These are phyloP conservation scores for Sapayoa aenigma DNA, from an alignment of 2,113 vertebrate genomes.

Conservation along the genomic window DNA sequence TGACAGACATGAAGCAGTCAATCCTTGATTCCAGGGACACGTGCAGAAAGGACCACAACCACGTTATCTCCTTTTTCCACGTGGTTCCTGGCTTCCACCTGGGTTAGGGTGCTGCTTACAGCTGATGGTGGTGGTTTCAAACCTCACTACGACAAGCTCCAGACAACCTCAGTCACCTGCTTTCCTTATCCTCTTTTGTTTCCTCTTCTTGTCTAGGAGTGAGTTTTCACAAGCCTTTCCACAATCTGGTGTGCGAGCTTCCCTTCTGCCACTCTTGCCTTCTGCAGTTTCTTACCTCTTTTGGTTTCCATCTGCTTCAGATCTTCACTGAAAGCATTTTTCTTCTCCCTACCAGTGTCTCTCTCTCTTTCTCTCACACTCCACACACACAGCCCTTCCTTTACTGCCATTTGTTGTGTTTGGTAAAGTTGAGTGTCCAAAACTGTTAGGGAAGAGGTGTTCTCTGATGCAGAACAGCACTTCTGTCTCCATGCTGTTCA, in stretches of 20 bases:
- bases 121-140: neutral
- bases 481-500: neutral
- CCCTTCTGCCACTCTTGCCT: constrained; percentile 41
- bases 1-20: neutral
- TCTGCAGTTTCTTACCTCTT: constrained; percentile 22
- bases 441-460: neutral
- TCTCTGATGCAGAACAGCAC: neutral
- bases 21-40: neutral
- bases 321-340: constrained; percentile 20
- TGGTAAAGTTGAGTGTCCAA: neutral
- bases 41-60: neutral
- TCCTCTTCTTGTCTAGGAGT: neutral
- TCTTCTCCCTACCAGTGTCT: neutral
- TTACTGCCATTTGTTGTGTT: neutral
- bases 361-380: neutral
- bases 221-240: neutral
- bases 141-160: neutral
- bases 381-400: neutral
- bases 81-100: neutral
- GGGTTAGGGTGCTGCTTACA: neutral
- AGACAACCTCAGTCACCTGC: neutral
- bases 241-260: constrained; percentile 31
- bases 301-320: constrained; percentile 49
- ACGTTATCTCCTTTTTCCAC: neutral
- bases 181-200: neutral